Evolutionary conservation across 2,888 invertebrate species (phyloP), one percentile per base, ranked within the genome.

Genomic region (Digitonthophagus gazella): DNA sequence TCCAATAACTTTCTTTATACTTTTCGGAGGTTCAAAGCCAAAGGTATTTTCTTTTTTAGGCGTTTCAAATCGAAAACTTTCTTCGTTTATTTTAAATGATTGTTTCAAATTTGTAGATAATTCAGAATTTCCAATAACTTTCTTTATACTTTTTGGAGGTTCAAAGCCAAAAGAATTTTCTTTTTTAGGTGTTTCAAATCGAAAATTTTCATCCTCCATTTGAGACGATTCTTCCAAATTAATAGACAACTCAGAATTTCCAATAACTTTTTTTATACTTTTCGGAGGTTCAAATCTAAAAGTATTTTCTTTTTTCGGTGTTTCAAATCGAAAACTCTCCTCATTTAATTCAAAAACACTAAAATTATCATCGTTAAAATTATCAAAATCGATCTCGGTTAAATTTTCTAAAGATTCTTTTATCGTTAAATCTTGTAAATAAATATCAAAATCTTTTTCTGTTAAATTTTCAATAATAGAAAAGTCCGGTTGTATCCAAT

Each of bases 21-120:
- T 75, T 67, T 75, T 76, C 0, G 79, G 79, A 2, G 77, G 73
- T 69, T 76, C 70, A 68, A 75, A 79, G n/a, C 58, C 65, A 67
- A 74, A 74, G 8, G 75, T 75, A 73, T 65, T 76, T 74, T 20
- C 63, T 63, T 57, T 68, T 56, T 68, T 63, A 14, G 67, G 15
- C 6, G 6, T 16, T n/a, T 65, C 55, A 11, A 15, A 55, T 28
- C 14, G 20, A n/a, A 57, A 14, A 15, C 15, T 15, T 2, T 57
- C 57, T 5, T 65, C 54, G n/a, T 44, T 22, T 65, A 15, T 16
- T n/a, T 65, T 15, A n/a, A 11, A 5, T 44, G 28, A 15, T n/a
- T n/a, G n/a, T n/a, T n/a, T n/a, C n/a, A n/a, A n/a, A n/a, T n/a
- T n/a, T n/a, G n/a, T n/a, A n/a, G n/a, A n/a, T n/a, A 16, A 4